Base-by-base conservation (phyloP, 2,888 invertebrate genomes). In the Ennomos fuscantarius region DNA sequence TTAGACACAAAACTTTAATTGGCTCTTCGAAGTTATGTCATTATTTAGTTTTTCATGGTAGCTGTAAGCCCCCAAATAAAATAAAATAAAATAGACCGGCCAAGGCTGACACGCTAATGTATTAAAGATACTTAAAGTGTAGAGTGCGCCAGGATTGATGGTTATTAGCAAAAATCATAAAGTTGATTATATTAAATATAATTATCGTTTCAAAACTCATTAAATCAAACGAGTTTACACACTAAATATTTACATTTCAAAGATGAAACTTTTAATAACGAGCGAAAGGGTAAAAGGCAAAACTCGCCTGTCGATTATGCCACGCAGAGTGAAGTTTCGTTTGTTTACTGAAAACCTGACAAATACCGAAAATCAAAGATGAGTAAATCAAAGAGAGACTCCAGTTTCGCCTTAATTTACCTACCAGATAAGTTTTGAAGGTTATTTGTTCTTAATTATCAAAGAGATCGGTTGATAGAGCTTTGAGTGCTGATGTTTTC, bases 241-340 rank as follows among this genome's bases (percentile, higher is more conserved):
- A 13, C n/a, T 32, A 44, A 49, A 49, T 44, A 44, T 55, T 55
- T 44, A 44, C 48, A 55, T 49, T 39, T 49, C 49, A 55, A 55
- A 55, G 43, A 44, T 55, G 33, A 48, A 55, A 55, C 55, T 55
- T 55, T 44, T 49, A 48, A 49, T 55, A 49, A 49, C 48, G 33
- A n/a, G 13, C 8, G 31, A 35, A 48, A 39, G 48, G 48, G 53
- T 46, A 33, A 9, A 54, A 55, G 34, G 37, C 24, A 32, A 35
- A 44, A 10, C 10, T 39, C 11, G n/a, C n/a, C 45, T 41, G 35
- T n/a, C 56, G 50, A 51, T 56, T 33, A 49, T 46, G 46, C 32
- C 46, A 32, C 40, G 35, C 41, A 42, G 41, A 10, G 15, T 36
- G 13, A 56, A 56, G 46, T 56, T 56, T 24, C 46, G 50, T 51